These are phyloP conservation scores for Hydractinia echinata DNA, from an alignment of 30 jellyfish, hydroid and myxozoan genomes.

Conservation along the genomic window DNA sequence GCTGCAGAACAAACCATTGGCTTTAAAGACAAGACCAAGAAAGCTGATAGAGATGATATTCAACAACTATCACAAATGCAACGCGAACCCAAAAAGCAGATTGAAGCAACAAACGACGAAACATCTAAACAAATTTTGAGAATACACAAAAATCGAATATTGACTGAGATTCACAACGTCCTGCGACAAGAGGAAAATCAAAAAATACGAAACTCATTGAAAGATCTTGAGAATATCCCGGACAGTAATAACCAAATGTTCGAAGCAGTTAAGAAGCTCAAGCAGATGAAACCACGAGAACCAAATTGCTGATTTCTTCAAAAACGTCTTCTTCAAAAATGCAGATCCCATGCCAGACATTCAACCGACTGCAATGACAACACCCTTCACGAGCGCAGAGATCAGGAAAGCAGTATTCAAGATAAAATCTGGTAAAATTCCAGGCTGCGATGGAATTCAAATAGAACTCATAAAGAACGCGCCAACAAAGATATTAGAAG, in stretches of 20 bases:
- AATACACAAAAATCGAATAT: neutral
- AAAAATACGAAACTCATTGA: neutral
- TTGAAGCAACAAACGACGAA: too few relatives aligned
- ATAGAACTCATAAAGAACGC: neutral
- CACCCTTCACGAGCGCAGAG: neutral
- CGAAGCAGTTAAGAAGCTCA: neutral
- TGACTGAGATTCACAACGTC: neutral
- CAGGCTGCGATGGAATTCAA: neutral
- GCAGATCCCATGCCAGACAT: constrained; percentile 1
- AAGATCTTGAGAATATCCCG: neutral
- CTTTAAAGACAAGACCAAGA: too few relatives aligned
- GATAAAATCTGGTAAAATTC: neutral
- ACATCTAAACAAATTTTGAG: neutral
- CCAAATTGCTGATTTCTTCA: neutral
- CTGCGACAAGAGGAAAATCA: neutral
- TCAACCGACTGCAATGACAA: neutral
- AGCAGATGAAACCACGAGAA: neutral
- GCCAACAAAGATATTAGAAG: neutral
- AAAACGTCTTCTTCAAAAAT: neutral
- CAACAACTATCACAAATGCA: too few relatives aligned
- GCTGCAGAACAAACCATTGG: too few relatives aligned
- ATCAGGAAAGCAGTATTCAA: neutral
- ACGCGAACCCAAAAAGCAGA: too few relatives aligned
- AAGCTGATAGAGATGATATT: too few relatives aligned
- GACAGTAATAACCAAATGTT: neutral